Evolutionary conservation across 2,888 invertebrate species (phyloP), one percentile per base, ranked within the genome.

Genomic region (Lissocephala sabroskyi): DNA sequence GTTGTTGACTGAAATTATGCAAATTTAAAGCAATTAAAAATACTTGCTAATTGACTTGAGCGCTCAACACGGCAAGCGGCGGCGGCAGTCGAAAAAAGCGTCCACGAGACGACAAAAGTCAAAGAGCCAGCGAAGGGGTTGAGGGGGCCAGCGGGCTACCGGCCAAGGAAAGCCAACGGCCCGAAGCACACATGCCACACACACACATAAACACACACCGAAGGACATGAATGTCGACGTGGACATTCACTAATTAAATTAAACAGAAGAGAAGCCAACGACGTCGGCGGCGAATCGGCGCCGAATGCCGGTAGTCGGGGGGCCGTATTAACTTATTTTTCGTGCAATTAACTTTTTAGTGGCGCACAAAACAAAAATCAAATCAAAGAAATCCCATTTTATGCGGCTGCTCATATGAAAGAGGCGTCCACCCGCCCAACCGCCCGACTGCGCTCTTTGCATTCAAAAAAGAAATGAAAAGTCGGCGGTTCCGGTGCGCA

Each of bases 311-410:
- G n/a, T n/a, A n/a, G 7, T 9, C 36, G 10, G 36, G 7, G 16
- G 35, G 35, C 23, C 51, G 75, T 57, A 70, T 73, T 66, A 76
- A 76, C 76, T 70, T 73, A 66, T 67, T 73, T 76, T 73, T 70
- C 73, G 67, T 62, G 67, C 70, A 73, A 76, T 76, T 76, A 73
- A 76, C 76, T 73, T 73, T 73, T 76, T 68, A 65, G 75, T 66
- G 62, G 45, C 59, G 40, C 47, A 19, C 51, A 46, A 59, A 50
- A 57, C 45, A 62, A 65, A 75, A 75, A 66, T 62, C 74, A 74
- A 75, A 71, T 71, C 75, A 71, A 71, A 75, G 71, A 71, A 75
- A 66, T 74, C 57, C 56, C 74, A 64, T 68, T 70, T 66, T 55
- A 59, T 45, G n/a, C 3, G 23, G 23, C 23, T 3, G 35, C 37